Evolutionary conservation across 2,888 invertebrate genomes (phyloP).

Genomic region (Megamerina dolium): DNA sequence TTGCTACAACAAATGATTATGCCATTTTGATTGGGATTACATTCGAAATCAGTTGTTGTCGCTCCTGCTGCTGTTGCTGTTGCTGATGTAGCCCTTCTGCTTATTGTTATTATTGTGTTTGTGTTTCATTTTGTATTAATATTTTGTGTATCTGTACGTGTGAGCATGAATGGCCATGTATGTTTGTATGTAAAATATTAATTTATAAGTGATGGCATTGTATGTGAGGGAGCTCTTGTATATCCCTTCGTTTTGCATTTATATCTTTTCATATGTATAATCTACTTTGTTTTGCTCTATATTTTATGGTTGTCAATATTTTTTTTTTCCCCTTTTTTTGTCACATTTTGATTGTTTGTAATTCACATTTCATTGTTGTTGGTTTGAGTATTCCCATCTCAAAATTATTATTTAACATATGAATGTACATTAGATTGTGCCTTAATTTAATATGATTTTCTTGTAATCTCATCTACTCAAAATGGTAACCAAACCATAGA

Average conservation of each 20-base stretch:
- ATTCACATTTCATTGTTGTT: too few relatives aligned
- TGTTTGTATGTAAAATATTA: neutral
- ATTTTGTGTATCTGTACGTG: neutral
- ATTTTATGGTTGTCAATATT: constrained; percentile 5
- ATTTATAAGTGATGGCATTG: neutral
- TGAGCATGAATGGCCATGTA: neutral
- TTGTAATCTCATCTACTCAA: too few relatives aligned
- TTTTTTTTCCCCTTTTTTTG: too few relatives aligned
- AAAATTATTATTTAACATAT: too few relatives aligned
- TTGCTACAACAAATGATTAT: constrained; percentile 13
- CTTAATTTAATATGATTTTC: too few relatives aligned
- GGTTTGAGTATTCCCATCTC: too few relatives aligned
- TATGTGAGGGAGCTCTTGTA: neutral
- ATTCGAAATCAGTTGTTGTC: neutral
- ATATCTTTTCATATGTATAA: neutral
- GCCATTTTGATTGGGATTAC: constrained; percentile 10
- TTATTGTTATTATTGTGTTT: neutral
- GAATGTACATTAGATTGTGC: too few relatives aligned
- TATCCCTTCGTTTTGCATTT: neutral
- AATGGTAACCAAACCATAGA: too few relatives aligned
- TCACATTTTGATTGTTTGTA: too few relatives aligned
- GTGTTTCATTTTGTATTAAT: neutral
- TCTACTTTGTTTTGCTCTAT: too few relatives aligned
- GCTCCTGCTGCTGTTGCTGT: neutral
- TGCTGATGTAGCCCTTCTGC: neutral